Evolutionary conservation across 1,140 invertebrate species (phyloP).

Genomic region (Drosophila ironensis): DNA sequence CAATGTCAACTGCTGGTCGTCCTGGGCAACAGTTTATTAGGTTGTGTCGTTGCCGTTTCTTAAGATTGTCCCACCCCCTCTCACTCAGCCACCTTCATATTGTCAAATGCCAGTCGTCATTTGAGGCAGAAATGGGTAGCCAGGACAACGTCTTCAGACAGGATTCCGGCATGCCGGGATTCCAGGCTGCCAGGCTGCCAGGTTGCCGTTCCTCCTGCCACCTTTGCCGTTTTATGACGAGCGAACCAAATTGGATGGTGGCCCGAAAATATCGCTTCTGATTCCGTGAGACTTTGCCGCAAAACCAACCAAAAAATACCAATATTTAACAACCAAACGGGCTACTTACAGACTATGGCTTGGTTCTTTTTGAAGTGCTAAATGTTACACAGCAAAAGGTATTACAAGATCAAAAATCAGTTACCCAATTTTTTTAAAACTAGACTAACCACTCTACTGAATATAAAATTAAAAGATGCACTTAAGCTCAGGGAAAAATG

Average conservation of each 20-base stretch:
- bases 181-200: too few relatives aligned
- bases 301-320: not conserved
- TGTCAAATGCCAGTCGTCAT: constrained; percentile 51
- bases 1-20: constrained; percentile 41
- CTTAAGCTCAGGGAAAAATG: too few relatives aligned
- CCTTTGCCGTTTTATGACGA: constrained; percentile 19
- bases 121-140: constrained; percentile 46
- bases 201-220: not conserved
- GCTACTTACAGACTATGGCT: too few relatives aligned
- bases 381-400: too few relatives aligned
- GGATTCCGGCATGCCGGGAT: too few relatives aligned
- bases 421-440: too few relatives aligned
- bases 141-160: constrained; percentile 52
- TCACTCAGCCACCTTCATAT: not conserved
- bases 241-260: constrained; percentile 32
- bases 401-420: too few relatives aligned
- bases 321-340: too few relatives aligned
- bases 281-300: not conserved
- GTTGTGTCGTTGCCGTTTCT: constrained; percentile 73
- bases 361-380: too few relatives aligned
- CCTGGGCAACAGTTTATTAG: constrained; percentile 75
- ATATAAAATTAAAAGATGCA: too few relatives aligned
- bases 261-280: not conserved
- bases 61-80: constrained; percentile 53
- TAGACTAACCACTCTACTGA: too few relatives aligned